Evolutionary conservation across 2,797 vertebrate genomes (phyloP).

Genomic region (Bradypodion ventrale): DNA sequence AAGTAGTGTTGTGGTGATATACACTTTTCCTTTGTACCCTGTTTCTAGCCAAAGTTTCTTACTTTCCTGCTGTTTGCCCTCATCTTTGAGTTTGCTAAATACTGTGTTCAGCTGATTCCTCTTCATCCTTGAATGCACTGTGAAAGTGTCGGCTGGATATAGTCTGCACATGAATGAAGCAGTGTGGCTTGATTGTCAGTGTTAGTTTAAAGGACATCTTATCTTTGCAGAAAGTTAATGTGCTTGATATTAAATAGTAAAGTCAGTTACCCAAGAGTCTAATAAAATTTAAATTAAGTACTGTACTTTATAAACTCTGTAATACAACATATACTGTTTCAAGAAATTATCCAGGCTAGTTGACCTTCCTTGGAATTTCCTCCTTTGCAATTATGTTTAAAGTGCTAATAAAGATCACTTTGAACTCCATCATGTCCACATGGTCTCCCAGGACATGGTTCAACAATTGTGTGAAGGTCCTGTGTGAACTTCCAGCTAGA

Average conservation of each 20-base stretch:
- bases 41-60: background rate
- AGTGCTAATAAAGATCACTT: constrained; percentile 77
- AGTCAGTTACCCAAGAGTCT: constrained; percentile 61
- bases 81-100: background rate
- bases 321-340: constrained; percentile 68
- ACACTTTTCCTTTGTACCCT: background rate
- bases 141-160: constrained; percentile 30
- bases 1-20: background rate
- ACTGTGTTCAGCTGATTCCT: no score
- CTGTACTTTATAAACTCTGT: constrained; percentile 69
- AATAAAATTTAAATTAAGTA: constrained; percentile 69
- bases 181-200: constrained; percentile 57
- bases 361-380: constrained; percentile 76
- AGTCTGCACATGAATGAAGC: constrained; percentile 44
- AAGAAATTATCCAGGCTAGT: constrained; percentile 64
- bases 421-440: constrained; percentile 71
- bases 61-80: background rate
- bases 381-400: constrained; percentile 73
- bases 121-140: background rate
- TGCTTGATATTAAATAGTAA: constrained; percentile 67
- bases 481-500: constrained; percentile 63
- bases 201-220: constrained; percentile 63
- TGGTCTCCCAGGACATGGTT: constrained; percentile 71
- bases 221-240: constrained; percentile 60
- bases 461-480: constrained; percentile 68